Percentiles rank a stretch among this genome's conserved stretches.
These are phyloP conservation scores for Globodera rostochiensis DNA, from an alignment of 1,140 invertebrate genomes.

Conservation along the genomic window DNA sequence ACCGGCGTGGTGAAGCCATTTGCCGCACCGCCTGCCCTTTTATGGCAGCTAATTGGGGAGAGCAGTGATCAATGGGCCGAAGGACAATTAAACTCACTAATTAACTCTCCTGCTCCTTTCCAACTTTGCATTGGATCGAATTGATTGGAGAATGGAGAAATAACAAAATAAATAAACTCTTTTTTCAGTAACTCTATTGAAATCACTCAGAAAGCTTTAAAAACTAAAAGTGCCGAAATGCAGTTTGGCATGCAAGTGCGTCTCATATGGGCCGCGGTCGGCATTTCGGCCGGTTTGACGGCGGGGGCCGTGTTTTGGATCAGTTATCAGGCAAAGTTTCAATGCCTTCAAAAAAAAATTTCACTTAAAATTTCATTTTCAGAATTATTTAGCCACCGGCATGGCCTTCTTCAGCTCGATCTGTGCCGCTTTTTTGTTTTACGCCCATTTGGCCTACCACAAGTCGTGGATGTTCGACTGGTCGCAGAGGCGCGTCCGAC, in stretches of 20 bases:
- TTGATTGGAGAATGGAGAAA: no score
- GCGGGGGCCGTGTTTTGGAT: slow-evolving; percentile 44
- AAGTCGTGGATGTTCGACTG: slow-evolving; percentile 52
- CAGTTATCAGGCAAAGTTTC: slow-evolving; percentile 39
- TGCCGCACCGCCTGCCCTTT: no score
- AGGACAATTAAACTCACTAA: no score
- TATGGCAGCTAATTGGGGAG: no score
- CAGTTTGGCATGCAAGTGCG: slow-evolving; percentile 47
- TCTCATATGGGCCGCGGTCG: slow-evolving; percentile 47
- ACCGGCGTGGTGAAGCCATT: no score
- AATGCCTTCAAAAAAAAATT: neutral
- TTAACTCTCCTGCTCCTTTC: no score
- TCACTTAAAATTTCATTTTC: slow-evolving; percentile 1
- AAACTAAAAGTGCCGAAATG: slow-evolving; percentile 20
- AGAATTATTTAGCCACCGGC: slow-evolving; percentile 52
- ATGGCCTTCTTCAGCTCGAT: slow-evolving; percentile 53
- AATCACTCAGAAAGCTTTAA: no score
- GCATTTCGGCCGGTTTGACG: slow-evolving; percentile 49
- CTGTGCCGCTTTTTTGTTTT: slow-evolving; percentile 50
- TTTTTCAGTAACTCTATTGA: no score
- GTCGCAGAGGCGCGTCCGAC: slow-evolving; percentile 35
- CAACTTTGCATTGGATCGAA: no score
- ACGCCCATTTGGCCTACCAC: slow-evolving; percentile 51
- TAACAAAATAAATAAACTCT: no score
- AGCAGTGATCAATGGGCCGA: no score